Base-by-base conservation (phyloP, 2,797 vertebrate species). In the Remorina albescens region DNA sequence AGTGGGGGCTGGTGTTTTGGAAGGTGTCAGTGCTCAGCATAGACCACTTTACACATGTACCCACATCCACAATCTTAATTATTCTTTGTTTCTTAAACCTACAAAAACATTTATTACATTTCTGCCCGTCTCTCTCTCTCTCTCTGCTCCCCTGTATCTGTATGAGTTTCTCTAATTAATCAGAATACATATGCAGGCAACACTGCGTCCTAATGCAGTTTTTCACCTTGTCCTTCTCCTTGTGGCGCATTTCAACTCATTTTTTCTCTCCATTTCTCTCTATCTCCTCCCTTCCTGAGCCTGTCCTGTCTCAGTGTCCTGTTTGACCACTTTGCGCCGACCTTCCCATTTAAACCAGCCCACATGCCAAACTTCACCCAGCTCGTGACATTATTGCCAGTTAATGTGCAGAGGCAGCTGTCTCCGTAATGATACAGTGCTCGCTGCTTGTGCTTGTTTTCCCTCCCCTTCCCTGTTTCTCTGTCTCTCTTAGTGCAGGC, bases 321-420 rank as follows among this genome's bases (percentile, higher is more conserved):
- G 26, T 76, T 62, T 83, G 71, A 84, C 71, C 64, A 65, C 36
- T 76, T 54, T 66, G 8, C 59, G 26, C 67, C 74, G 83, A 87
- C 83, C 81, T 68, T 86, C 42, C 72, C 74, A 47, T 80, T 74
- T 71, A 77, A 79, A 67, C 58, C 51, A 47, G 62, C 23, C 51
- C 66, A 58, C 67, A 55, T 67, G 53, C 57, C 67, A 41, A 44
- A 67, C 67, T 65, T 85, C 56, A 42, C 64, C 71, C n/a, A 15
- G 53, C 47, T 16, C 1, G 47, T 82, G 87, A 87, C 85, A 84
- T 84, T 70, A 84, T 26, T 50, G 64, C 62, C 68, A 53, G 66
- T 66, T 85, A 81, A 84, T 85, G 81, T 86, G 84, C 84, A 85
- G 86, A 77, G 77, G 73, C 87, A 84, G 87, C 80, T 81, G 78